These are phyloP conservation scores for Podarcis cretensis DNA, from an alignment of 2,113 vertebrate species.

Conservation along the genomic window DNA sequence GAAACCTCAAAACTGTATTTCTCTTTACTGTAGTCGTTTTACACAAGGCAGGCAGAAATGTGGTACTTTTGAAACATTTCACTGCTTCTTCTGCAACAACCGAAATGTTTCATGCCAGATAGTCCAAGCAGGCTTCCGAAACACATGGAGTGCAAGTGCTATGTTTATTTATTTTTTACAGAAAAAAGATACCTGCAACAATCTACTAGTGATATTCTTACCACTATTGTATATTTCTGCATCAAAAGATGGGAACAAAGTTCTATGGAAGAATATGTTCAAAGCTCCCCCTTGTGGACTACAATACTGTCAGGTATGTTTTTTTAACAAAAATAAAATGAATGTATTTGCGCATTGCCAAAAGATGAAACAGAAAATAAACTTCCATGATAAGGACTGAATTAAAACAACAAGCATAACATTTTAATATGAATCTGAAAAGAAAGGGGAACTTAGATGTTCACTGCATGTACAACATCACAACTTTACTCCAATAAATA, in stretches of 20 bases:
- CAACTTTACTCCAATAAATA: accelerated
- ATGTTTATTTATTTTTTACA: background rate
- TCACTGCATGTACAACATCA: too few species aligned
- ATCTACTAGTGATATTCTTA: background rate
- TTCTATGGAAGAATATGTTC: background rate
- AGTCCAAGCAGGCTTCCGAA: background rate
- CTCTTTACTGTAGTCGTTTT: too few species aligned
- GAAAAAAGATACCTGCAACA: background rate
- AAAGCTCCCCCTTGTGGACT: constrained; percentile 45
- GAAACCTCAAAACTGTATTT: accelerated
- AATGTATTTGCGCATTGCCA: background rate
- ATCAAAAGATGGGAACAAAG: background rate
- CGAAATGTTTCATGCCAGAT: background rate
- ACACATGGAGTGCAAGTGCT: background rate
- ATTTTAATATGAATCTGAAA: background rate
- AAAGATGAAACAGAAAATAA: background rate
- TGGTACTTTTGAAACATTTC: background rate
- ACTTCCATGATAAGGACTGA: background rate
- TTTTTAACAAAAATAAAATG: background rate
- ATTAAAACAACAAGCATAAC: background rate
- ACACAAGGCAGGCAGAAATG: accelerated
- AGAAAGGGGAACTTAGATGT: background rate
- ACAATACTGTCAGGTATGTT: background rate
- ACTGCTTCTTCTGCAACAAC: background rate
- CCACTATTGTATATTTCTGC: background rate